Evolutionary conservation across 1,140 invertebrate genomes (phyloP).

Genomic region (Leptinotarsa texana): DNA sequence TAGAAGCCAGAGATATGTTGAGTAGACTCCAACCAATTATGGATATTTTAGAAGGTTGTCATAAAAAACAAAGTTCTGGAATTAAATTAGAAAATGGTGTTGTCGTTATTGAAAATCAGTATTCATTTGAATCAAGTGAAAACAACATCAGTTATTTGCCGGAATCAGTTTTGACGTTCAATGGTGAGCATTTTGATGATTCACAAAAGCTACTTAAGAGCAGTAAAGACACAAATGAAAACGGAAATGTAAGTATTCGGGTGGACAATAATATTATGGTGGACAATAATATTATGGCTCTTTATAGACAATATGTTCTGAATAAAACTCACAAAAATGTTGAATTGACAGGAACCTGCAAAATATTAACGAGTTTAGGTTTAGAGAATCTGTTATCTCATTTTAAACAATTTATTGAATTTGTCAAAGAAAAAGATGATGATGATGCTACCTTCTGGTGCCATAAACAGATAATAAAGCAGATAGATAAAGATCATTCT

Average conservation of each 20-base stretch:
- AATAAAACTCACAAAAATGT: slow-evolving; percentile 39
- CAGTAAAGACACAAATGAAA: background rate
- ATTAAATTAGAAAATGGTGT: slow-evolving; percentile 40
- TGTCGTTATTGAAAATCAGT: slow-evolving; percentile 43
- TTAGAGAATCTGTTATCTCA: slow-evolving; percentile 24
- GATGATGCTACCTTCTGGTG: slow-evolving; percentile 45
- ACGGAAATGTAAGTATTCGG: background rate
- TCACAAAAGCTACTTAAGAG: background rate
- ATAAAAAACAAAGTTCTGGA: slow-evolving; percentile 24
- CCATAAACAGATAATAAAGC: slow-evolving; percentile 44
- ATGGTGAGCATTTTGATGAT: background rate
- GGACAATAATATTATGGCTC: background rate
- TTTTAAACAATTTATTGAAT: slow-evolving; percentile 36
- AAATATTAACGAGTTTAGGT: slow-evolving; percentile 20
- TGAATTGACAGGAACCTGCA: slow-evolving; percentile 37
- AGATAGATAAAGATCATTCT: slow-evolving; percentile 32
- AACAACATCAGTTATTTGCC: slow-evolving; percentile 15
- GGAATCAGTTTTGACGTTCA: background rate
- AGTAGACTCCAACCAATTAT: slow-evolving; percentile 41
- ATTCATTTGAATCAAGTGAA: background rate
- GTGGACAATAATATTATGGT: background rate
- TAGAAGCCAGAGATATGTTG: slow-evolving; percentile 29
- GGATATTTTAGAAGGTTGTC: slow-evolving; percentile 38
- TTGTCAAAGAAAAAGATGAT: slow-evolving; percentile 34
- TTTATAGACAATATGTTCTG: slow-evolving; percentile 41